Base-by-base conservation (phyloP, 2,113 vertebrate species). In the Takifugu flavidus region DNA sequence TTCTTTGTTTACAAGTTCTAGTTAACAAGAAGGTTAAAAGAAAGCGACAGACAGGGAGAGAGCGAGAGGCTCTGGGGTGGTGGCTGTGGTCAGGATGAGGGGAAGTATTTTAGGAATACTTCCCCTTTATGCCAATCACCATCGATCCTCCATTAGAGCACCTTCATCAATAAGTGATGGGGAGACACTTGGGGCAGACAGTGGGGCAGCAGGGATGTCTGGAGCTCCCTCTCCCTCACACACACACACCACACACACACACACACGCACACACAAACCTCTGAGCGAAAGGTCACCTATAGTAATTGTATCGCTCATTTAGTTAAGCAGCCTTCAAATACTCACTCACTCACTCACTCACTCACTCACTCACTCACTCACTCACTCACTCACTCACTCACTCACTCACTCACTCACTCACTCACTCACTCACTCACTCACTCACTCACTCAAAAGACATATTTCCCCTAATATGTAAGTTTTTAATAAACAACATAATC, bases 101-200 rank as follows among this genome's bases (percentile, higher is more conserved):
- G 67, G 56, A 78, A 78, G 71, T 75, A 71, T 77, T 84, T 69
- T 70, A 61, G 66, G 68, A 31, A 62, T 44, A 59, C 50, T 67
- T 75, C 20, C 20, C 20, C 20, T 67, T 74, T 55, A 39, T 66
- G 69, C 69, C 78, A 70, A 80, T 77, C 61, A 56, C 73, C 75
- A 86, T 86, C 62, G 76, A 88, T 90, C 74, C 64, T 82, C 85
- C 85, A 83, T 89, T 82, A 86, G 79, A 53, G 73, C 77, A 68
- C 65, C 63, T 65, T 87, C 80, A 86, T 90, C 82, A 86, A 91
- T 90, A 90, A 90, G 82, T 87, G 80, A 90, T 88, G 83, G 58
- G 67, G 65, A 65, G 75, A 64, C 72, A 80, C 49, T 52, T 5
- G 59, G 66, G 65, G 73, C 65, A 86, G 78, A 86, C 82, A 82